Percentiles rank a stretch among this genome's conserved stretches.
Evolutionary conservation across 1,140 invertebrate species (phyloP).

Genomic region (Gonatopus flavifemur): DNA sequence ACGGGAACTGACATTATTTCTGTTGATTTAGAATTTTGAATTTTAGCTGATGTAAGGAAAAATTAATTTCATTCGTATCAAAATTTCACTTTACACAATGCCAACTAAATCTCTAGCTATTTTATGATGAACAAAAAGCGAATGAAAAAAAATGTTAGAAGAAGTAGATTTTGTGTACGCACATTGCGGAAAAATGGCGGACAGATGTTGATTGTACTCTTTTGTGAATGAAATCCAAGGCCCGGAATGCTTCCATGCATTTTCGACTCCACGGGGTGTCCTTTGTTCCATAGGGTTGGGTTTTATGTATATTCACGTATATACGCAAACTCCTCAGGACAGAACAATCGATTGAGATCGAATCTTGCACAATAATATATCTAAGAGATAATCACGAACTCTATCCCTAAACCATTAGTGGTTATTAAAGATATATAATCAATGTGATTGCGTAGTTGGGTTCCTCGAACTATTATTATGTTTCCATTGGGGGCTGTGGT

Average conservation of each 20-base stretch:
- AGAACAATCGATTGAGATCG: not conserved
- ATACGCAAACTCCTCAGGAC: conserved; percentile 22
- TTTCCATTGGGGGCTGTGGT: too few relatives aligned
- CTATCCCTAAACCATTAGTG: not conserved
- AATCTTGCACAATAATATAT: conserved; percentile 22
- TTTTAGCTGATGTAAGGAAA: too few relatives aligned
- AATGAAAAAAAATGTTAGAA: not conserved
- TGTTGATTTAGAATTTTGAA: conserved; percentile 28
- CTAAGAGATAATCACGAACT: not conserved
- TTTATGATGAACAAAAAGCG: conserved; percentile 12
- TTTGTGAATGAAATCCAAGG: conserved; percentile 16
- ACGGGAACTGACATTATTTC: conserved; percentile 18
- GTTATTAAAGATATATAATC: too few relatives aligned
- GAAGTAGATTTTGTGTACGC: conserved; percentile 10
- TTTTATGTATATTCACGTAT: not conserved
- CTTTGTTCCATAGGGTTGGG: not conserved
- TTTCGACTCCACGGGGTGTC: conserved; percentile 20
- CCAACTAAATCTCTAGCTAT: too few relatives aligned
- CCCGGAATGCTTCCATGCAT: too few relatives aligned
- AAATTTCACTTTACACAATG: too few relatives aligned
- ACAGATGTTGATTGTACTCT: conserved; percentile 29
- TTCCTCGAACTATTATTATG: too few relatives aligned
- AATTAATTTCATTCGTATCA: too few relatives aligned
- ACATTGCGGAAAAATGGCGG: conserved; percentile 24
- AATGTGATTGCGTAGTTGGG: too few relatives aligned